phyloP scores from a whole-genome alignment of 35 echinoderm and acorn worm species.

The Lytechinus variegatus region DNA sequence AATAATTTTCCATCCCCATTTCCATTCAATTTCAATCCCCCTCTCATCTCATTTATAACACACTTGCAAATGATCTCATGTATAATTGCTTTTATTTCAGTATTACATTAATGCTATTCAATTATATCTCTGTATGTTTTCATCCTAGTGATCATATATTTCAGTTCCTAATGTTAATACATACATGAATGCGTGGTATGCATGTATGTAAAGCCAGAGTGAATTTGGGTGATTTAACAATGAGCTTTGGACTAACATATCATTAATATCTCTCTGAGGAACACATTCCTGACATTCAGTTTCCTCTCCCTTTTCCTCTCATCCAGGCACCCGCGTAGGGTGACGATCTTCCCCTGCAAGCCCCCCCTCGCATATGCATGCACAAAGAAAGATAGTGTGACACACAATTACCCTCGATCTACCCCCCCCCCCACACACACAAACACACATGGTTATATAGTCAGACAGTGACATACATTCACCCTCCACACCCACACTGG shows the following conservation, averaged over 20 bases:
- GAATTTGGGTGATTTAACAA: not conserved
- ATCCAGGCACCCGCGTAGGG: not conserved
- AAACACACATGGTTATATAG: too few species aligned
- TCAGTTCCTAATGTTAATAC: not conserved
- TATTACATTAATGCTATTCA: too few species aligned
- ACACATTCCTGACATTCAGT: not conserved
- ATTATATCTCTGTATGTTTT: not conserved
- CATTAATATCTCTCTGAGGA: not conserved
- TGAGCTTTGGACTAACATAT: conserved; percentile 6
- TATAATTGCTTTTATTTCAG: too few species aligned
- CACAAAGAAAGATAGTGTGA: too few species aligned
- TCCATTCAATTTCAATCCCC: not conserved
- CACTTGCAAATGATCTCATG: too few species aligned
- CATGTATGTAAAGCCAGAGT: not conserved
- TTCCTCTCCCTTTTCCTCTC: not conserved
- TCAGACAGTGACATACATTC: too few species aligned
- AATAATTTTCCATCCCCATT: not conserved
- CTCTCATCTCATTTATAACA: not conserved
- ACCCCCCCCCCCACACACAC: too few species aligned
- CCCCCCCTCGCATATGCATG: not conserved
- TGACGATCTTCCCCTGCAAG: not conserved
- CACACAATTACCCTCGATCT: too few species aligned
- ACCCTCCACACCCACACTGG: too few species aligned
- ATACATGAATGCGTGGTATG: not conserved
- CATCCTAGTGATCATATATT: not conserved